Base-by-base conservation (phyloP, 1,140 invertebrate genomes). In the Marisa cornuarietis region DNA sequence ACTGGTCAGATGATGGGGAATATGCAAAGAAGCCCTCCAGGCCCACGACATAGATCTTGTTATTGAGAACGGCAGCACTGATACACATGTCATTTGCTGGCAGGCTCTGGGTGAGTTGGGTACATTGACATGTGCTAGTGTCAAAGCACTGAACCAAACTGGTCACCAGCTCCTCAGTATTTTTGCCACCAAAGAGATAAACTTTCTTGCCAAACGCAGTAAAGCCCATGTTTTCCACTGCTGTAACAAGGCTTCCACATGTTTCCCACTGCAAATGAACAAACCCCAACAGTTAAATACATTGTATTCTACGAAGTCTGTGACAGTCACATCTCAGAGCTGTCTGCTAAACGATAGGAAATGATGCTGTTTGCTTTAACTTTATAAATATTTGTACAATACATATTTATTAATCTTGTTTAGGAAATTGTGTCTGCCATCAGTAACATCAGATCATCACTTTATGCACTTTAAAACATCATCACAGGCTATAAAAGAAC, bases 171-270 rank as follows among this genome's bases (percentile, higher is more conserved):
- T 89, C 88, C 51, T 88, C 87, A 80, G 85, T 85, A 82, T 89
- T 89, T 80, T 89, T 89, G 8, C 88, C 88, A 3, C 88, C 88
- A 81, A 89, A 88, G 22, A 89, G 81, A 71, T 86, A 89, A 31
- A 89, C 87, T 61, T 86, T 80, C 69, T 87, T 88, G 20, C 84
- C 87, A 79, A 83, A 87, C 0, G 88, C 82, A 9, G 87, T 85
- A 82, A 85, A 89, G 6, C 88, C 88, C 88, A 89, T 89, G 77
- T 89, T 89, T 76, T 89, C 88, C 62, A 89, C 88, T n/a, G 87
- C 84, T 49, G 83, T 83, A n/a, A 79, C 81, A 13, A 89, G 82
- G 51, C 42, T 69, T 11, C 85, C 87, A 68, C 79, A 82, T n/a
- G 85, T 82, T 51, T 83, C 82, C 88, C 88, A 89, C 26, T 77